Evolutionary conservation across 1,140 invertebrate species (phyloP).

Genomic region (Procambarus virginalis): DNA sequence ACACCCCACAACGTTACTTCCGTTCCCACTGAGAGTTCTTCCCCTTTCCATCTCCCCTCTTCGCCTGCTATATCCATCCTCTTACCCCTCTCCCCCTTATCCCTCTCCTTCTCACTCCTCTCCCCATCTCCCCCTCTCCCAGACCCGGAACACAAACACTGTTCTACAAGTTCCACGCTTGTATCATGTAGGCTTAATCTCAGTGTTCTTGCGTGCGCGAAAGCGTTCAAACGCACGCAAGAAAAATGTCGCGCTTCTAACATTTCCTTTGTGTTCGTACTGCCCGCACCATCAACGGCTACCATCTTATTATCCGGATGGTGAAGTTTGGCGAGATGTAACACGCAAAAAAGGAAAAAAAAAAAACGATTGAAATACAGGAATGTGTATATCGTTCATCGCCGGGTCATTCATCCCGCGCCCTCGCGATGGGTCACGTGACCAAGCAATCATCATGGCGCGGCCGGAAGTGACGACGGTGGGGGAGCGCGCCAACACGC

Average conservation of each 20-base stretch:
- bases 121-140: constrained; percentile 9
- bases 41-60: neutral
- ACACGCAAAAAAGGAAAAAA: neutral
- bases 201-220: no score
- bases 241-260: no score
- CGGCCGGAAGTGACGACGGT: constrained; percentile 39
- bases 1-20: constrained; percentile 18
- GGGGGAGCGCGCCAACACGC: constrained; percentile 1
- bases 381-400: neutral
- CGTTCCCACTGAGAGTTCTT: constrained; percentile 37
- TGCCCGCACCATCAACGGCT: no score
- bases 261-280: no score
- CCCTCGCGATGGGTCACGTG: constrained; percentile 33
- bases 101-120: neutral
- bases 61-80: neutral
- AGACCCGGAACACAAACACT: constrained; percentile 27
- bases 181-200: neutral
- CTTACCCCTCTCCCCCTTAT: neutral
- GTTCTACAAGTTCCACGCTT: neutral
- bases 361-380: no score
- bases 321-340: neutral
- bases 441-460: constrained; percentile 45
- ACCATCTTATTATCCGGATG: neutral
- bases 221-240: no score
- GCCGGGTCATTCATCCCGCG: neutral